Evolutionary conservation across 2,888 invertebrate species (phyloP).

Genomic region (Branchinecta sandiegonensis): DNA sequence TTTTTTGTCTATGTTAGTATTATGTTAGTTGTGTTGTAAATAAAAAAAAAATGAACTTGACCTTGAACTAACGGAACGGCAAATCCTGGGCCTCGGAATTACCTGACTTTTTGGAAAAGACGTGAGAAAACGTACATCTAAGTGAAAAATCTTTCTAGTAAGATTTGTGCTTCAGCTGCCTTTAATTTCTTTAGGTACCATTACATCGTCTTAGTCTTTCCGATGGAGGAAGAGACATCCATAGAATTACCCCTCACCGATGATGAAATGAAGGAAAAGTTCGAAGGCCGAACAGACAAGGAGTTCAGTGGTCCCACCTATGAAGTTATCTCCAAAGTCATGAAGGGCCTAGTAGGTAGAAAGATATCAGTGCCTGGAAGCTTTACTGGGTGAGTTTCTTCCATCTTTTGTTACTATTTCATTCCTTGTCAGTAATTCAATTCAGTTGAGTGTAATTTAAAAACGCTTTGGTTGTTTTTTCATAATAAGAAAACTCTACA

Average conservation of each 20-base stretch:
- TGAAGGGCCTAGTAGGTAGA: conserved; percentile 86
- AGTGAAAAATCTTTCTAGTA: no score
- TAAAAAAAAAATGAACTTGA: no score
- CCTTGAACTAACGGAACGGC: no score
- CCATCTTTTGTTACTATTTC: not conserved
- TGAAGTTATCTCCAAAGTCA: conserved; percentile 87
- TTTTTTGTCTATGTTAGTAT: no score
- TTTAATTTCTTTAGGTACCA: conserved; percentile 46
- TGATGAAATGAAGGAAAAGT: conserved; percentile 84
- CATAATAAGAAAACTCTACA: no score
- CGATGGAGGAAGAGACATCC: conserved; percentile 81
- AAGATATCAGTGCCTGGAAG: conserved; percentile 88
- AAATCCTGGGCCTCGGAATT: no score
- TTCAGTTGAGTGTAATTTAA: not conserved
- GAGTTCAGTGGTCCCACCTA: conserved; percentile 83
- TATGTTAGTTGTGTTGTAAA: no score
- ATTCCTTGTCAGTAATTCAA: no score
- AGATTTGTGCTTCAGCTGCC: no score
- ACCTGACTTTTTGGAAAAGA: no score
- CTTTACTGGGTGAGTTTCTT: conserved; percentile 62
- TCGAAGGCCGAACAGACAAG: conserved; percentile 76
- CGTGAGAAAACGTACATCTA: no score
- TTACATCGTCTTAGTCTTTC: conserved; percentile 83
- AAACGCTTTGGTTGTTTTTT: not conserved
- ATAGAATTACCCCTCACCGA: conserved; percentile 82